These are phyloP conservation scores for Drosophila paranaensis DNA, from an alignment of 2,888 invertebrate species.

Conservation along the genomic window DNA sequence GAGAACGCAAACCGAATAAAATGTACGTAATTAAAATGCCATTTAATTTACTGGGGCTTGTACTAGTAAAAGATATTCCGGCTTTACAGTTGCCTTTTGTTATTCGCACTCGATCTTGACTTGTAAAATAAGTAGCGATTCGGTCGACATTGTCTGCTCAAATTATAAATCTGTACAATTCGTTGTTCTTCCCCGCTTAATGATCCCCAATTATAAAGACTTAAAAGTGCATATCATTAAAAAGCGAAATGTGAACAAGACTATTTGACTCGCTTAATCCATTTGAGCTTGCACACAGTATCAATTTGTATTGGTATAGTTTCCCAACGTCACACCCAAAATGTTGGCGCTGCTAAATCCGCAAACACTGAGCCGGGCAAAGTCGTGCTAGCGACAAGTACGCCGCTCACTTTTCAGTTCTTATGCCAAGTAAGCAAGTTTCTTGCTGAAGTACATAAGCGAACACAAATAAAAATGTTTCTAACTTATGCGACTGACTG, in stretches of 20 bases:
- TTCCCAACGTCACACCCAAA: constrained; percentile 65
- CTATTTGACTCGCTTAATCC: constrained; percentile 4
- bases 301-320: constrained; percentile 24
- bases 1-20: constrained; percentile 37
- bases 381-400: constrained; percentile 22
- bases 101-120: not conserved
- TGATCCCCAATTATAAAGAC: not conserved
- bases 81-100: constrained; percentile 2
- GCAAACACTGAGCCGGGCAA: constrained; percentile 31
- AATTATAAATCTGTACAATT: not conserved
- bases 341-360: constrained; percentile 23
- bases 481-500: not conserved
- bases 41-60: constrained; percentile 24
- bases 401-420: constrained; percentile 69
- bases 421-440: constrained; percentile 49
- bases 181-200: not conserved
- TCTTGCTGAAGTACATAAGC: constrained; percentile 11
- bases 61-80: not conserved
- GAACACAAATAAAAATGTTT: not conserved
- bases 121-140: not conserved
- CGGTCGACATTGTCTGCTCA: not conserved
- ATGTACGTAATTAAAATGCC: constrained; percentile 46
- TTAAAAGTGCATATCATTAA: not conserved
- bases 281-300: constrained; percentile 35
- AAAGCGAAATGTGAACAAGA: constrained; percentile 13